Conservation (phyloP, 2,113 vertebrate species). For the Meles meles region DNA sequence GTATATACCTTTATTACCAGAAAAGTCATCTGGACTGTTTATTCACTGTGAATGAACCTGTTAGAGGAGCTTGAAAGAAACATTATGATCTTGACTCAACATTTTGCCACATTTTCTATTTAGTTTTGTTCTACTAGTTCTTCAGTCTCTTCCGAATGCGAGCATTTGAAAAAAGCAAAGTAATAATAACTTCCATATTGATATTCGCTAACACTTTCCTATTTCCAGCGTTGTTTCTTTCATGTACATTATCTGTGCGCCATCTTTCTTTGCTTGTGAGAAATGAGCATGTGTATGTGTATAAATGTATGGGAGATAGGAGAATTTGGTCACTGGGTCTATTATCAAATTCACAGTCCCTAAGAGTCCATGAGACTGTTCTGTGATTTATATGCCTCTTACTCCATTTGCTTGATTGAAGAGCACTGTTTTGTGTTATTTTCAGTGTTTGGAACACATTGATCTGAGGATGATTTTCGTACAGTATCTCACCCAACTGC, state of each 20-base stretch:
- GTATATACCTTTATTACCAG: not conserved
- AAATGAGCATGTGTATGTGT: not conserved
- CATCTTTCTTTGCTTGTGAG: not conserved
- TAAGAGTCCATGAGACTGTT: not conserved
- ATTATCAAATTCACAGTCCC: not conserved
- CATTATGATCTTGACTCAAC: not conserved
- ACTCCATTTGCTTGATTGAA: not conserved
- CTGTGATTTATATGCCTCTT: not conserved
- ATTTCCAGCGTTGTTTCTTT: not conserved
- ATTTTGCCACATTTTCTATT: not conserved
- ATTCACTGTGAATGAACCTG: not conserved
- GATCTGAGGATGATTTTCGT: not conserved
- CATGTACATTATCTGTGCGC: not conserved
- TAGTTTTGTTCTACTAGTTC: not conserved
- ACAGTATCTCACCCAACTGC: not conserved
- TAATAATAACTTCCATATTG: not conserved
- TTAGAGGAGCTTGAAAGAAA: not conserved
- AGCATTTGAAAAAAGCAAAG: not conserved
- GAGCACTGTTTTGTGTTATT: not conserved
- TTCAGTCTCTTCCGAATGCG: not conserved
- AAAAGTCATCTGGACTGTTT: not conserved
- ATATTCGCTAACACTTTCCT: not conserved
- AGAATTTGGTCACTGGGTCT: not conserved
- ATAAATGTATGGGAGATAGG: not conserved
- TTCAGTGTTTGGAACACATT: not conserved